A percentile compares a stretch with the other conserved stretches of the same genome.
These are phyloP conservation scores for Melanotus villosus DNA, from an alignment of 2,888 invertebrate genomes.

Conservation along the genomic window DNA sequence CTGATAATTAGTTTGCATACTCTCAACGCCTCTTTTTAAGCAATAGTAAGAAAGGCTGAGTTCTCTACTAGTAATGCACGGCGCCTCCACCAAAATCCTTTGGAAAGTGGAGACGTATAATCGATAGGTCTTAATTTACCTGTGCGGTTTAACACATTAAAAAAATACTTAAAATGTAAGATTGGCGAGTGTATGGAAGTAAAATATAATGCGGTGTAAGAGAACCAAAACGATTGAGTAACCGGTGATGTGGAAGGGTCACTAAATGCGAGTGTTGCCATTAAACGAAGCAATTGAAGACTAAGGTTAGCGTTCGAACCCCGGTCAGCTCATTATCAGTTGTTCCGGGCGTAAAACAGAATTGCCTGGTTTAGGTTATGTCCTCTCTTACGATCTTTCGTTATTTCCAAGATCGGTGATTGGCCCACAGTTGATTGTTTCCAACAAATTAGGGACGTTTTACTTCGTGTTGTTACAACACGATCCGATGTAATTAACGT, in stretches of 20 bases:
- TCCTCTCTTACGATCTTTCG: constrained; percentile 44
- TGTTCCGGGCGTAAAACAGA: constrained; percentile 49
- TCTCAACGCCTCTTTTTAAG: too few species aligned
- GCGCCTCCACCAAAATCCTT: too few species aligned
- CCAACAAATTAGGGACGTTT: constrained; percentile 25
- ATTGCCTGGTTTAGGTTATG: constrained; percentile 47
- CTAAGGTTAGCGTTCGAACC: constrained; percentile 47
- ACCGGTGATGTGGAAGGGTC: constrained; percentile 47
- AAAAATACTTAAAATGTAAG: too few species aligned
- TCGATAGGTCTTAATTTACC: too few species aligned
- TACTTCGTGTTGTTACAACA: constrained; percentile 4
- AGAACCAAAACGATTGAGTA: constrained; percentile 39
- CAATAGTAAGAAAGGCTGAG: too few species aligned
- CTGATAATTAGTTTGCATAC: too few species aligned
- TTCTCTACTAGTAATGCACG: too few species aligned
- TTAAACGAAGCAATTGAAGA: constrained; percentile 49
- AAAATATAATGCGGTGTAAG: constrained; percentile 12
- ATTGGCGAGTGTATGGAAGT: too few species aligned
- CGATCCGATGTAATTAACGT: not conserved
- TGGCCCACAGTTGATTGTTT: constrained; percentile 38
- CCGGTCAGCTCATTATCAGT: constrained; percentile 50
- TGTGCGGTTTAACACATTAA: too few species aligned
- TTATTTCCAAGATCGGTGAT: constrained; percentile 41
- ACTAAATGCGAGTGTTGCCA: constrained; percentile 49
- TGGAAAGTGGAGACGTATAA: too few species aligned